Evolutionary conservation across 1,140 invertebrate species (phyloP), one percentile per base, ranked within the genome.

Genomic region (Megathymus violae): DNA sequence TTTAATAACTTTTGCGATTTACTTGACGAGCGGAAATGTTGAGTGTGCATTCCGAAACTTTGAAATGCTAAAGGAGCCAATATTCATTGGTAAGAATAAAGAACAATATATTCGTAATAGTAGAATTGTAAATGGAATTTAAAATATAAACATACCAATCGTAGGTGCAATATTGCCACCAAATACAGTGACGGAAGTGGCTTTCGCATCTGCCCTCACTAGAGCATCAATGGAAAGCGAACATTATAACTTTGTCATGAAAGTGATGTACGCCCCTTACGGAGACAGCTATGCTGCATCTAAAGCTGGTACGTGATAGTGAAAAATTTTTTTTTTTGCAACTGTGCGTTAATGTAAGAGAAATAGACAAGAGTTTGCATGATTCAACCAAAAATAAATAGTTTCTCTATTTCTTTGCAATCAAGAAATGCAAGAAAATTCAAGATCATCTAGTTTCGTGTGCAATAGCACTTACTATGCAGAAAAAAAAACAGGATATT

Each of bases 271-370:
- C 38, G 73, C 69, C 6, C 78, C 79, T 2, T 69, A 69, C 43
- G 88, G 82, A 0, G 83, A 90, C 43, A 86, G 85, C 41, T 90
- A 82, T 56, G 75, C 86, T n/a, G 88, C 88, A 4, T 82, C 86
- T 31, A 85, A 80, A 74, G 84, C 83, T 11, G 83, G 88, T 90
- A 62, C 74, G 69, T 19, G 15, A 11, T 48, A 22, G 0, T 41
- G 19, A 22, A 22, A 22, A 3, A 22, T 22, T 22, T 2, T 22
- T n/a, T n/a, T n/a, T n/a, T n/a, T n/a, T n/a, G n/a, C n/a, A n/a
- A n/a, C n/a, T n/a, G n/a, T n/a, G n/a, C n/a, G n/a, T n/a, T n/a
- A n/a, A n/a, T n/a, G n/a, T n/a, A n/a, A n/a, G n/a, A n/a, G n/a
- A n/a, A n/a, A n/a, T n/a, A n/a, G n/a, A n/a, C n/a, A n/a, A n/a